Evolutionary conservation across 2,113 vertebrate genomes (phyloP), one percentile per base, ranked within the genome.

Genomic region (Mohoua ochrocephala): DNA sequence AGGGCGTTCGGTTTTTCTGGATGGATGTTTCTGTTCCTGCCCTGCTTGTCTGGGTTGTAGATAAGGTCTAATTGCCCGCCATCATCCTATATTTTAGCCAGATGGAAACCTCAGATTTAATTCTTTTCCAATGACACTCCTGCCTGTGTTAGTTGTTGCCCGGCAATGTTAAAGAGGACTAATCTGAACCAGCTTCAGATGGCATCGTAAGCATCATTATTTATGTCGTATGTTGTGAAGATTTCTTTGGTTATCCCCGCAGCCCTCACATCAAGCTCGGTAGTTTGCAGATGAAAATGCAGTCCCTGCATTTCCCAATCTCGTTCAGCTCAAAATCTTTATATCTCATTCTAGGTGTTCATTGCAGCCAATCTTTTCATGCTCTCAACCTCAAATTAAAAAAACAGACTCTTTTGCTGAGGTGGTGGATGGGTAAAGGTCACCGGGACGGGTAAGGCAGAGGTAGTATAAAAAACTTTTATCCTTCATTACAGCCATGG

Each of bases 21-120:
- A 92, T 45, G 76, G 67, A 95, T 96, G 50, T 93, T 96, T 96
- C 95, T 88, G 19, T 94, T 91, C 69, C 92, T 96, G 37, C 94
- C 90, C 84, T 79, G 60, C 69, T 89, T 93, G 37, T 91, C 79
- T 82, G 68, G 56, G n/a, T 93, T 91, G 95, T 53, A 93, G 96
- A 92, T 71, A 79, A 75, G 69, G 71, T 85, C 67, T 94, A 95
- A 97, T 96, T 87, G 47, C 18, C 41, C 86, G 61, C 71, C 22
- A 76, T 73, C n/a, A 73, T 87, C 87, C 77, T 95, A 78, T 88
- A 94, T 94, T 96, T 88, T 96, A 97, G 70, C 63, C 86, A 70
- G 84, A 91, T 84, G 79, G 74, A 91, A 97, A 95, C 92, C 74
- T 96, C 63, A 31, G 61, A 95, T 87, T 97, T 95, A 97, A 75